These are phyloP conservation scores for Mizuhopecten yessoensis DNA, from an alignment of 1,140 invertebrate species.

Conservation along the genomic window DNA sequence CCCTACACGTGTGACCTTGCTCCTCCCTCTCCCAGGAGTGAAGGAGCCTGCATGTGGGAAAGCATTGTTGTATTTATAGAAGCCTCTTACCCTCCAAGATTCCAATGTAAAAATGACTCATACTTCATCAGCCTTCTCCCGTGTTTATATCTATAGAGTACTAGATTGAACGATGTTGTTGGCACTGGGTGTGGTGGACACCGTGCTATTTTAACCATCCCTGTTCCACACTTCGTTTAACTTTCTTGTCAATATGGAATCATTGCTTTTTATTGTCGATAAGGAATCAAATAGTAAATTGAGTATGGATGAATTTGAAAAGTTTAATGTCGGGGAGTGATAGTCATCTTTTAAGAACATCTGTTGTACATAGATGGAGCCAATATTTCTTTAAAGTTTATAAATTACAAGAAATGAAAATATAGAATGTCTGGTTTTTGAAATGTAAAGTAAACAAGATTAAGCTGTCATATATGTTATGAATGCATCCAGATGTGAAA, in stretches of 20 bases:
- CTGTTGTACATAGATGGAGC: no score
- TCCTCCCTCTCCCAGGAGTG: background rate
- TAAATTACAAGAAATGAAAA: background rate
- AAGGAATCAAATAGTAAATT: no score
- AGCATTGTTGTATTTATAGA: conserved; percentile 33
- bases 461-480: background rate
- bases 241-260: no score
- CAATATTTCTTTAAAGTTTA: no score
- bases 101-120: conserved; percentile 17
- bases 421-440: background rate
- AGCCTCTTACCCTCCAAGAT: background rate
- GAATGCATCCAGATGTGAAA: no score
- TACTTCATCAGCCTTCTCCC: conserved; percentile 1
- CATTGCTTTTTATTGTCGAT: no score
- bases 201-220: background rate
- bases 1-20: background rate
- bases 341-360: no score
- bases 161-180: background rate
- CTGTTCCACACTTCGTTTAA: background rate
- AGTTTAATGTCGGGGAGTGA: no score
- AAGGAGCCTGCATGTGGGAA: background rate
- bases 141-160: background rate
- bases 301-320: no score
- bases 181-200: background rate
- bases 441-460: background rate